Percentiles rank a stretch among this genome's conserved stretches.
These are phyloP conservation scores for Scelioninae gen. 1 DNA, from an alignment of 2,888 invertebrate genomes.

Conservation along the genomic window DNA sequence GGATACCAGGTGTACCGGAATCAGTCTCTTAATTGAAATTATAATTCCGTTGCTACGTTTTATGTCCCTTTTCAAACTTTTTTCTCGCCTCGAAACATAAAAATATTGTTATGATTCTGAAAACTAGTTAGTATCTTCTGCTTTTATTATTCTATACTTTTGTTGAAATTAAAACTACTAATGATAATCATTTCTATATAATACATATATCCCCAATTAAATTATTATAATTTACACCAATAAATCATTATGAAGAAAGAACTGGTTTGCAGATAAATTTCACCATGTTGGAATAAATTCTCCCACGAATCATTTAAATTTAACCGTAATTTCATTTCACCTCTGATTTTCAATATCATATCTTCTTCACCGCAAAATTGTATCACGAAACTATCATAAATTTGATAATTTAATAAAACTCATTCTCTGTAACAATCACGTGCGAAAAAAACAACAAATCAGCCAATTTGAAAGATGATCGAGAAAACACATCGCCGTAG, in stretches of 20 bases:
- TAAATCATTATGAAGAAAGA: neutral
- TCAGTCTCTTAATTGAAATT: neutral
- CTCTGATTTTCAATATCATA: conserved; percentile 18
- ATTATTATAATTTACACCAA: neutral
- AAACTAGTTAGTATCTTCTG: no score
- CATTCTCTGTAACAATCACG: conserved; percentile 33
- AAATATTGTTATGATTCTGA: no score
- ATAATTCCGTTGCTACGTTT: no score
- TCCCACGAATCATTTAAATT: conserved; percentile 39
- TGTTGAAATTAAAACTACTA: no score
- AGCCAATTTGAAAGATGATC: conserved; percentile 47
- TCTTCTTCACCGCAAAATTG: conserved; percentile 24
- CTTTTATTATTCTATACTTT: no score
- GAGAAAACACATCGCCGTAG: conserved; percentile 51
- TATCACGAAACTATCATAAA: conserved; percentile 49
- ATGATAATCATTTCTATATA: no score
- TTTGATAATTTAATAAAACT: conserved; percentile 56
- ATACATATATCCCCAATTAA: no score
- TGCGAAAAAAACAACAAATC: conserved; percentile 19
- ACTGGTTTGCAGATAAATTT: neutral
- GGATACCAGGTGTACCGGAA: neutral
- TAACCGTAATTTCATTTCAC: conserved; percentile 28
- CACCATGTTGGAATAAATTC: neutral
- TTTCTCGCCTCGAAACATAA: no score
- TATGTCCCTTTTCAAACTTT: no score